Conservation (phyloP, 2,113 vertebrate genomes). For the Acanthochromis polyacanthus region DNA sequence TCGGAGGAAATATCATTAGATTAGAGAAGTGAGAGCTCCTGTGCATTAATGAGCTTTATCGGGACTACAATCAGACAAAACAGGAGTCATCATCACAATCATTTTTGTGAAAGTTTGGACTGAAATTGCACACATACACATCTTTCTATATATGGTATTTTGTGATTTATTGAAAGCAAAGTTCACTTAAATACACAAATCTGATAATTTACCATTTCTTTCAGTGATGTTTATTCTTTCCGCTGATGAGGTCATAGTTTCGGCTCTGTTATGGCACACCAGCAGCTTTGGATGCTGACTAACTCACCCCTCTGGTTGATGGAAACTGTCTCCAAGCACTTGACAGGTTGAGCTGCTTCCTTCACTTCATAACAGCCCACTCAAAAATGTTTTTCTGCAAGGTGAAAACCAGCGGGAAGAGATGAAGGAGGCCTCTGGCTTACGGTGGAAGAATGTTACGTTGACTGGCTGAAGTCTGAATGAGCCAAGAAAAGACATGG, state of each 20-base stretch:
- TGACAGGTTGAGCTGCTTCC: not conserved
- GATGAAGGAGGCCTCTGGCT: slow-evolving; percentile 20
- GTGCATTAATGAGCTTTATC: no score
- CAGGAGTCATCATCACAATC: no score
- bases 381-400: slow-evolving; percentile 17
- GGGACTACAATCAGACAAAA: no score
- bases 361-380: not conserved
- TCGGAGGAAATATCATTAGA: no score
- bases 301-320: not conserved
- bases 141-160: not conserved
- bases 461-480: slow-evolving; percentile 43
- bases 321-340: not conserved
- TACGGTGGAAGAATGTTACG: slow-evolving; percentile 13
- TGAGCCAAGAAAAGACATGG: slow-evolving; percentile 59
- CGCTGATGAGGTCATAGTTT: not conserved
- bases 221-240: not conserved
- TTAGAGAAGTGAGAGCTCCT: no score
- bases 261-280: not conserved
- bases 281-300: not conserved
- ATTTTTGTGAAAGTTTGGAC: no score
- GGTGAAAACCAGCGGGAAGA: slow-evolving; percentile 4
- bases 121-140: no score
- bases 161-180: not conserved
- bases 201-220: not conserved
- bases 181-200: not conserved